Evolutionary conservation across 2,888 invertebrate species (phyloP).

Genomic region (Diaphora mendica): DNA sequence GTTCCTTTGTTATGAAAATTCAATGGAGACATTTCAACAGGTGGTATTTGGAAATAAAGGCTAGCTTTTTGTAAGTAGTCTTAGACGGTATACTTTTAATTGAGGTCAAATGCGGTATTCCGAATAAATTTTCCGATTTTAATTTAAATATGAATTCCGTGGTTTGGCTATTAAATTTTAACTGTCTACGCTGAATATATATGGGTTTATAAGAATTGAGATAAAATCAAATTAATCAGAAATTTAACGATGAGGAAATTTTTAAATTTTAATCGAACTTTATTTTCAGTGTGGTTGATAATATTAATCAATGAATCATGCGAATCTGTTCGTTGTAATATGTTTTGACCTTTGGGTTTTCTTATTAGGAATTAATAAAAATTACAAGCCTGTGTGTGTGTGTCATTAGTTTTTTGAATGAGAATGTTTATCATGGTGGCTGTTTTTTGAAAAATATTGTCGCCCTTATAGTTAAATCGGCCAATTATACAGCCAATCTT

Average conservation of each 20-base stretch:
- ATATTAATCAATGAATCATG: neutral
- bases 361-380: no score
- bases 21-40: neutral
- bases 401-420: neutral
- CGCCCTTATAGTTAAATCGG: neutral
- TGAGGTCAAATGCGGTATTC: constrained; percentile 10
- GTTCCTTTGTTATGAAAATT: neutral
- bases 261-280: neutral
- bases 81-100: constrained; percentile 1
- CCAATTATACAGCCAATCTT: neutral
- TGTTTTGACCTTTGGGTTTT: no score
- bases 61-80: neutral
- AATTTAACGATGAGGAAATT: neutral
- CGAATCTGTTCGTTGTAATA: no score
- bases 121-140: constrained; percentile 5
- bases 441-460: neutral
- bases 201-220: neutral
- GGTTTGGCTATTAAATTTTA: neutral
- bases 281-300: neutral
- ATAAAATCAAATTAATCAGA: neutral
- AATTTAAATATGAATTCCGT: constrained; percentile 6
- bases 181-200: neutral
- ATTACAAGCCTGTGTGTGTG: no score
- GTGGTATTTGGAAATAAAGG: constrained; percentile 4
- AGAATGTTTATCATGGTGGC: neutral